A percentile compares a stretch with the other conserved stretches of the same genome.
phyloP scores from a whole-genome alignment of 2,113 vertebrate genomes.

The Sebastes schlegelii region DNA sequence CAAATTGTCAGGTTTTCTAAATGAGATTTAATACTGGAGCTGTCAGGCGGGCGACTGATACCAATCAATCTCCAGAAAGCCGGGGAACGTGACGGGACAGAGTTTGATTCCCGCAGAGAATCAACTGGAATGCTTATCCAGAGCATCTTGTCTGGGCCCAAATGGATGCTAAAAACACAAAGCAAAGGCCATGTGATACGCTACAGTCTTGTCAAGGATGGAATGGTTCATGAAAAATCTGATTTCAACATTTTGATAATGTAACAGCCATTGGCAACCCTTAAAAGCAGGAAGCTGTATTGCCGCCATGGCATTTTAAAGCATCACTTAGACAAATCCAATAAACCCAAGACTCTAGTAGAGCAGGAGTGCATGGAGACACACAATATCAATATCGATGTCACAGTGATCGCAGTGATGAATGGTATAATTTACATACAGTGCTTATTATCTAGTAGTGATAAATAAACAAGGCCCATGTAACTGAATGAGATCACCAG shows the following conservation, averaged over 20 bases:
- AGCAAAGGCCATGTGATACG: constrained; percentile 10
- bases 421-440: constrained; percentile 54
- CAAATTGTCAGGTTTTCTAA: constrained; percentile 57
- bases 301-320: constrained; percentile 11
- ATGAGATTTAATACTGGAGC: constrained; percentile 64
- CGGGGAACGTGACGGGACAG: constrained; percentile 22
- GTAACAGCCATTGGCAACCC: not conserved
- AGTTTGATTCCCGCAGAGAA: constrained; percentile 28
- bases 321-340: constrained; percentile 12
- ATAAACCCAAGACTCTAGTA: not conserved
- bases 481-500: constrained; percentile 45
- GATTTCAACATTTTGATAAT: not conserved
- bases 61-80: constrained; percentile 62
- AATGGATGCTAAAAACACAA: constrained; percentile 17
- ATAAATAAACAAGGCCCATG: constrained; percentile 48
- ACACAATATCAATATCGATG: constrained; percentile 32
- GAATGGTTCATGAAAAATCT: not conserved
- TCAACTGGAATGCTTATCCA: constrained; percentile 30
- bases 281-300: not conserved
- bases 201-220: not conserved
- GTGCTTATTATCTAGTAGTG: constrained; percentile 44
- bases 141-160: constrained; percentile 4
- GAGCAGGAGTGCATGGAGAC: constrained; percentile 11
- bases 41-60: constrained; percentile 59
- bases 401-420: constrained; percentile 44